These are phyloP conservation scores for Cheilosia vulpina DNA, from an alignment of 2,888 invertebrate genomes.

Conservation along the genomic window DNA sequence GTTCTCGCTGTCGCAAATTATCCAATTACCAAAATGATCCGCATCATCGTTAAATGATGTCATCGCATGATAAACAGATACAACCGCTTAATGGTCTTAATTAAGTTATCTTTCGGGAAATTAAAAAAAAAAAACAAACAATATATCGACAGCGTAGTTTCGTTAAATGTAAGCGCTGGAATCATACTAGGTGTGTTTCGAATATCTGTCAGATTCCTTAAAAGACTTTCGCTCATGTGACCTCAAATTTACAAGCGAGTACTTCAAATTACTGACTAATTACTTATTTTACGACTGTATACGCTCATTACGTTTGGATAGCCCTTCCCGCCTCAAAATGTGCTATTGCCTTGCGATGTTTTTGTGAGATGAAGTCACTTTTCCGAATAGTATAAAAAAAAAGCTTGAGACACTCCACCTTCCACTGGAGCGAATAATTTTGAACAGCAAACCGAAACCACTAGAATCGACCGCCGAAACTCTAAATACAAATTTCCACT, in stretches of 20 bases:
- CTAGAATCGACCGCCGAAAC: constrained; percentile 17
- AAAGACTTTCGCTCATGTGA: background rate
- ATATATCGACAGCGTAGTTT: background rate
- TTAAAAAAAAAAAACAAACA: background rate
- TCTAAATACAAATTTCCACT: background rate
- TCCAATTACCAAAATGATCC: constrained; percentile 6
- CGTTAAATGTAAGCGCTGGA: background rate
- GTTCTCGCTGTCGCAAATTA: constrained; percentile 6
- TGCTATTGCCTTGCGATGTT: background rate
- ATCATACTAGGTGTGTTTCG: background rate
- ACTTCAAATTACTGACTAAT: background rate
- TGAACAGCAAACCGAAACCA: background rate
- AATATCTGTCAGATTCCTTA: background rate
- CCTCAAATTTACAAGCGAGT: background rate
- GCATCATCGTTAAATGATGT: background rate
- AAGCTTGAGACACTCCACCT: background rate
- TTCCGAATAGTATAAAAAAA: too few species aligned
- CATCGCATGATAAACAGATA: background rate
- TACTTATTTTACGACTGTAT: background rate
- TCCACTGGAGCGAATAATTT: constrained; percentile 42
- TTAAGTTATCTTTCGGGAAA: background rate
- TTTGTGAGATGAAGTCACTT: background rate
- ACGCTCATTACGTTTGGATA: background rate
- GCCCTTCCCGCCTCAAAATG: too few species aligned
- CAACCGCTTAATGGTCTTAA: background rate